A percentile compares a stretch with the other conserved stretches of the same genome.
Conservation (phyloP, 1,140 invertebrate genomes). For the Microplitis mediator region DNA sequence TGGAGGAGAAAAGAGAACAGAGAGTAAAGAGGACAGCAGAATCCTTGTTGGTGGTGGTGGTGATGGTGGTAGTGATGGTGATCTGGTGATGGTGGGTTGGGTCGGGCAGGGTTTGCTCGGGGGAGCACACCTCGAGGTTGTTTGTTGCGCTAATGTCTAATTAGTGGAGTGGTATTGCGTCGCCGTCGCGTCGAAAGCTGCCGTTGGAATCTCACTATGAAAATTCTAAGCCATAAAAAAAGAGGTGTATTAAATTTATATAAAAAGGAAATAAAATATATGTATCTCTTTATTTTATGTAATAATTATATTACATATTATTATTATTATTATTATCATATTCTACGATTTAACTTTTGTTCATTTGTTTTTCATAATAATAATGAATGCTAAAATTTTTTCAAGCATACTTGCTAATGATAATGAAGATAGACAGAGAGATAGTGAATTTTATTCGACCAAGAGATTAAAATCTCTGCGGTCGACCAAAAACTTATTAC, state of each 20-base stretch:
- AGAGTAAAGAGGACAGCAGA: too few relatives aligned
- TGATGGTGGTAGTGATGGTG: not conserved
- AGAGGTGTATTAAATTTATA: not conserved
- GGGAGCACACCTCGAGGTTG: conserved; percentile 46
- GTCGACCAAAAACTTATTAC: too few relatives aligned
- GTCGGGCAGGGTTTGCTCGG: conserved; percentile 12
- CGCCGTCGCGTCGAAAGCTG: conserved; percentile 32
- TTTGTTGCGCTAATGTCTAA: conserved; percentile 61
- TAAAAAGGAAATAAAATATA: not conserved
- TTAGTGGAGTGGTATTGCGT: conserved; percentile 57
- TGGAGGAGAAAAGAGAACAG: too few relatives aligned
- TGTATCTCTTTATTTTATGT: not conserved
- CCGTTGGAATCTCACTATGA: not conserved
- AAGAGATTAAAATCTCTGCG: too few relatives aligned
- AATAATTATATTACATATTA: not conserved
- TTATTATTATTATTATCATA: too few relatives aligned
- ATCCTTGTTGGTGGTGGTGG: not conserved
- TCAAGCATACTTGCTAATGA: too few relatives aligned
- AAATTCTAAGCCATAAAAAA: not conserved
- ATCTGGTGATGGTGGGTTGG: not conserved
- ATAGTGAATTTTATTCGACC: too few relatives aligned
- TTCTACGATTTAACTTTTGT: too few relatives aligned
- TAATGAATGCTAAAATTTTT: too few relatives aligned
- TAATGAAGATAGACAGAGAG: too few relatives aligned
- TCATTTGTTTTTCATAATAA: too few relatives aligned